Evolutionary conservation across 2,113 vertebrate species (phyloP).

Genomic region (Felis catus): DNA sequence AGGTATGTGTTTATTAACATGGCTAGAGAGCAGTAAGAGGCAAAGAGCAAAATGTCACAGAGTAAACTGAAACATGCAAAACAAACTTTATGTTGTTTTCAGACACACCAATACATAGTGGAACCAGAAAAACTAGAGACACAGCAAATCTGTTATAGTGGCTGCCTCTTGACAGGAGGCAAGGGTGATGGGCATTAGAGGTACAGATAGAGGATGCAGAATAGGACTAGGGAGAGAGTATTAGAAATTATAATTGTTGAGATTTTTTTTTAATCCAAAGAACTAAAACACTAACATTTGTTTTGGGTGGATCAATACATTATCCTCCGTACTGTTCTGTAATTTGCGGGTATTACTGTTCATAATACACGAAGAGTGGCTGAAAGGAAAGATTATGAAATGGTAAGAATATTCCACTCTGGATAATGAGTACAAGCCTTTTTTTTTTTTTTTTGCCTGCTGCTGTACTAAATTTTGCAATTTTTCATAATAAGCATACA

Average conservation of each 20-base stretch:
- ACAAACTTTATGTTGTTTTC: not conserved
- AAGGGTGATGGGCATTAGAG: not conserved
- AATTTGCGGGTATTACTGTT: constrained; percentile 24
- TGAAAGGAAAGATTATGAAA: not conserved
- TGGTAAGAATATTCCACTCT: not conserved
- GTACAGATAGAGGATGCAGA: not conserved
- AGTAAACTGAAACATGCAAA: not conserved
- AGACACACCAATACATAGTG: not conserved
- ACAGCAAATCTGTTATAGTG: not conserved
- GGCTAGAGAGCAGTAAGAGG: not conserved
- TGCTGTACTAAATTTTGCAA: not conserved
- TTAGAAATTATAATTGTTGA: not conserved
- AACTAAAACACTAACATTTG: constrained; percentile 22
- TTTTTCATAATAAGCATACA: constrained; percentile 18
- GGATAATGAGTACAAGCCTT: constrained; percentile 14
- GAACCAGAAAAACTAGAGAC: not conserved
- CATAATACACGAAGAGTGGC: not conserved
- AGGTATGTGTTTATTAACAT: not conserved
- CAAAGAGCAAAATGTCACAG: not conserved
- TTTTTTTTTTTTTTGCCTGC: not conserved
- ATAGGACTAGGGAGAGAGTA: not conserved
- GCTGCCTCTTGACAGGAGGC: not conserved
- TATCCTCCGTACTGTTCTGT: not conserved
- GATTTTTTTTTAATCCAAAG: not conserved
- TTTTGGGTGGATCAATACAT: constrained; percentile 1